Evolutionary conservation across 2,113 vertebrate species (phyloP), one percentile per base, ranked within the genome.

Genomic region (Myotis yumanensis): DNA sequence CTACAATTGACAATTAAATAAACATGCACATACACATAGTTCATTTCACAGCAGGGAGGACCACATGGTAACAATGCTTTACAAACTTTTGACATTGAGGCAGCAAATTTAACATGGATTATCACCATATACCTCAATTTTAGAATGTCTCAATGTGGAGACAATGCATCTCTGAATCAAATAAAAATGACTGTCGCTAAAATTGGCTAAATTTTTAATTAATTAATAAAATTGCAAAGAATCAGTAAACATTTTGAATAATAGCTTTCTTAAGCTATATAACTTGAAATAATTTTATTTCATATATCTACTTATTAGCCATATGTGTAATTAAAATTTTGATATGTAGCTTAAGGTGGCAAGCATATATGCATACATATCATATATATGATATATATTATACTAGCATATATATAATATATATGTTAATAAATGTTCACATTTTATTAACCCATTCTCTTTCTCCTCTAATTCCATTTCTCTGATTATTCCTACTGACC

Each of bases 391-490:
- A 35, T 37, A 72, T 72, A 72, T 72, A 72, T 73, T 43, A 43
- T 28, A 46, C 11, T 46, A 46, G 11, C 11, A 46, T 11, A 46
- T 46, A 46, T 46, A 46, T 11, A 11, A 79, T 30, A 75, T 11
- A 17, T 37, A 12, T 89, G 75, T 25, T 83, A 82, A 80, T 79
- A 93, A 89, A n/a, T 85, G 3, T 64, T 86, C n/a, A 59, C 25
- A 8, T 86, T 68, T 89, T 89, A 80, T 62, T 86, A 95, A 92
- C 25, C 23, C 32, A 86, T 35, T 82, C 14, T 35, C 81, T 91
- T 86, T 83, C 37, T 66, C 32, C 37, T 76, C 59, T 80, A 66
- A 86, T 91, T 88, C 69, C 32, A 96, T 73, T 23, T 91, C 7
- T 81, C 5, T 83, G 14, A n/a, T 79, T 73, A 83, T 91, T 86